Conservation (phyloP, 1,140 invertebrate genomes). For the Telenomus remus region DNA sequence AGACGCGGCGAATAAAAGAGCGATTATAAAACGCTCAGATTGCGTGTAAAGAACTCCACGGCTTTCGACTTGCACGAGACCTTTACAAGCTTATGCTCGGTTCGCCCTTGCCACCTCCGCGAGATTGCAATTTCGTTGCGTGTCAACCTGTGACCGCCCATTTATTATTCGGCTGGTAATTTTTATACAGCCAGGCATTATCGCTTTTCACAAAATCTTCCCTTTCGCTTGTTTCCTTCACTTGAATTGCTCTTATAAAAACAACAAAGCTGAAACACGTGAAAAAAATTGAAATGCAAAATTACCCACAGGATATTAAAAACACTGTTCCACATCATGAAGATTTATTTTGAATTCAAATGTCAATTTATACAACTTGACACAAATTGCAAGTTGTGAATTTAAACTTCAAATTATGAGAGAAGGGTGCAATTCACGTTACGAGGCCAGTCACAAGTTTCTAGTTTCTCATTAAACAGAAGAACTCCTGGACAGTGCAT, state of each 20-base stretch:
- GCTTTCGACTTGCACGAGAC: constrained; percentile 58
- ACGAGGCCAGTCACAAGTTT: constrained; percentile 77
- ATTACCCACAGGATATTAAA: no score
- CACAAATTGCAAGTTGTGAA: no score
- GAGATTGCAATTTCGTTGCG: constrained; percentile 67
- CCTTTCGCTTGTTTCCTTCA: constrained; percentile 7
- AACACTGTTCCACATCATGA: no score
- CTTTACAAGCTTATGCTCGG: constrained; percentile 61
- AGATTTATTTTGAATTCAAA: no score
- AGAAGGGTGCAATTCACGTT: constrained; percentile 71
- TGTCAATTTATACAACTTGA: no score
- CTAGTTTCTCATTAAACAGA: constrained; percentile 75
- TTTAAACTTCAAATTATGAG: no score
- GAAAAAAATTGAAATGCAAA: no score
- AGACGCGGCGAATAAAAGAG: constrained; percentile 27
- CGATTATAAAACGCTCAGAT: constrained; percentile 70
- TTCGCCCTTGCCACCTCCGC: constrained; percentile 40
- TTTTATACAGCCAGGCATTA: constrained; percentile 62
- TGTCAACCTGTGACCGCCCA: constrained; percentile 64
- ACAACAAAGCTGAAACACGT: no score
- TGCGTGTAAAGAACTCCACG: constrained; percentile 66
- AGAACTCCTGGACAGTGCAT: constrained; percentile 74
- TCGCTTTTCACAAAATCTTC: constrained; percentile 59
- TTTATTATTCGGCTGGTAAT: constrained; percentile 65
- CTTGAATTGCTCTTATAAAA: constrained; percentile 3